Evolutionary conservation across 2,113 vertebrate genomes (phyloP).

Genomic region (Passer domesticus): DNA sequence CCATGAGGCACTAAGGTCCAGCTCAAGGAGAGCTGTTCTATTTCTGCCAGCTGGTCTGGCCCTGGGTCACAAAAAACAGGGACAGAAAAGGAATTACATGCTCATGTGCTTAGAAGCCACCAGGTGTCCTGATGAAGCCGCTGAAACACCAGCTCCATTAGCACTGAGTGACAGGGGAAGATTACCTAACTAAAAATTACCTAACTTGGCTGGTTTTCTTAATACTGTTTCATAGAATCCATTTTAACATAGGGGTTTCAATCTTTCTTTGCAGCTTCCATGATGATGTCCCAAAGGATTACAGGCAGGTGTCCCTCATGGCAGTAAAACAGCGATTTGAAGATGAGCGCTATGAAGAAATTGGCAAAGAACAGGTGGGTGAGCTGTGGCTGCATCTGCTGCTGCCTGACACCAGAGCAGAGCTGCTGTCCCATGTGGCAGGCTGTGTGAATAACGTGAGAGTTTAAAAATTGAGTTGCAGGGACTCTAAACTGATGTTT

Average conservation of each 20-base stretch:
- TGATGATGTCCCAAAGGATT: constrained; percentile 90
- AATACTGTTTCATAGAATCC: neutral
- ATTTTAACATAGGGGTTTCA: neutral
- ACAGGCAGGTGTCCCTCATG: constrained; percentile 89
- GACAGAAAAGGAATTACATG: neutral
- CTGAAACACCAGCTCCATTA: neutral
- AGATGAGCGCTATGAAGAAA: constrained; percentile 85
- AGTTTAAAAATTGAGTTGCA: neutral
- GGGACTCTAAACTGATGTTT: neutral
- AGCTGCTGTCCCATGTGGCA: neutral
- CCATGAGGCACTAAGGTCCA: neutral
- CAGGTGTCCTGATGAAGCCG: neutral
- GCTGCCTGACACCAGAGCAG: neutral
- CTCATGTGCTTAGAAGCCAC: neutral
- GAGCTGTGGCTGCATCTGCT: neutral
- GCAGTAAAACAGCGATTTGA: constrained; percentile 96
- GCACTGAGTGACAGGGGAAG: neutral
- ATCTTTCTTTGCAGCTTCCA: constrained; percentile 81
- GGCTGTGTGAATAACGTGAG: neutral
- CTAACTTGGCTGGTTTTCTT: neutral
- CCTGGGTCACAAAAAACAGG: neutral
- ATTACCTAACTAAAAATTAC: neutral
- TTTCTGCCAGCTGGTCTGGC: neutral
- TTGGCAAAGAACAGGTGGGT: constrained; percentile 87
- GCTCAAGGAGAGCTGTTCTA: neutral